Conservation (phyloP, 2,888 invertebrate species). For the Macrosiphum euphorbiae region DNA sequence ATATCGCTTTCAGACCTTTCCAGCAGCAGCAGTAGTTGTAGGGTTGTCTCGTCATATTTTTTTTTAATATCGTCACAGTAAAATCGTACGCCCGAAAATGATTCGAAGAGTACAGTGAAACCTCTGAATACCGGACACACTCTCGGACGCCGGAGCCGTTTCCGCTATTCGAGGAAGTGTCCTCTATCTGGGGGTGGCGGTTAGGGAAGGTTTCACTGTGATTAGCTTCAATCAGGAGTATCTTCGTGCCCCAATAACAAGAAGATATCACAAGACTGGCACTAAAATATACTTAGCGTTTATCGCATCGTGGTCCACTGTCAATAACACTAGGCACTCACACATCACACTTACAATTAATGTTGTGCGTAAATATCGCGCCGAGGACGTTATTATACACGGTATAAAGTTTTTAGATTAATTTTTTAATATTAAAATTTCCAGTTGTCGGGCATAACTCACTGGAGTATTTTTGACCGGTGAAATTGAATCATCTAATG, state of each 20-base stretch:
- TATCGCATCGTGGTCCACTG: not conserved
- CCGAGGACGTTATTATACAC: not conserved
- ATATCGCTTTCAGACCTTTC: too few species aligned
- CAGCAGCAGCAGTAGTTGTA: too few species aligned
- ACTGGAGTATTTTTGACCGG: not conserved
- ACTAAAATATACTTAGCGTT: not conserved
- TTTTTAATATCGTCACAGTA: too few species aligned
- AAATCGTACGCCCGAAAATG: too few species aligned
- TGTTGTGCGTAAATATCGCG: not conserved
- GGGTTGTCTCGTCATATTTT: too few species aligned
- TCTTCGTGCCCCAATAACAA: not conserved
- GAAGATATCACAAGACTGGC: not conserved
- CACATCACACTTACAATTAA: not conserved
- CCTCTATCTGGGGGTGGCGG: too few species aligned
- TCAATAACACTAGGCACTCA: not conserved
- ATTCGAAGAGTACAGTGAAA: too few species aligned
- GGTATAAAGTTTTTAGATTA: slow-evolving; percentile 14
- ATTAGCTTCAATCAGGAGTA: not conserved
- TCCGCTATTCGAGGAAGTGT: too few species aligned
- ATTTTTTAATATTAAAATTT: slow-evolving; percentile 18
- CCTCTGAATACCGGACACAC: too few species aligned
- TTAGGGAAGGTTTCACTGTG: too few species aligned
- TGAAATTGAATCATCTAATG: slow-evolving; percentile 45
- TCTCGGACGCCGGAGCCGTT: too few species aligned
- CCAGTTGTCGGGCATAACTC: not conserved